Evolutionary conservation across 1,140 invertebrate species (phyloP), one percentile per base, ranked within the genome.

Genomic region (Trichonephila clavipes): DNA sequence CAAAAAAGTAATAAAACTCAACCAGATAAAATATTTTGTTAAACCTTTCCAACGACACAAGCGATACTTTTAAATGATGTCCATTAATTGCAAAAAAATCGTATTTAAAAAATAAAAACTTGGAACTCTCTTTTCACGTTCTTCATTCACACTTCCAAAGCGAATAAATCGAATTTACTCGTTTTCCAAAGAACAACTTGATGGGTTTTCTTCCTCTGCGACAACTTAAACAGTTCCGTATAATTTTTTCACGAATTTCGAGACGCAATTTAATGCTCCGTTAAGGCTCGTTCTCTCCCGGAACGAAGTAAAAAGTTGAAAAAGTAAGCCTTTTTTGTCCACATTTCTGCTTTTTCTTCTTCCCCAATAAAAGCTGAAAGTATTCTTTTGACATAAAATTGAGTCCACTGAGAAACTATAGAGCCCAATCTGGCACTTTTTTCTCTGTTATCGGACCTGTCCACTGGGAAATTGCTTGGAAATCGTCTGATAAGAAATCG

Each of bases 381-480:
- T 28, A 28, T 85, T 85, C 58, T 58, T 85, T 85, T 85, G 51
- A 59, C 83, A 21, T 85, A 85, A 51, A 85, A 85, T n/a, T 85
- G 51, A 85, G 83, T 85, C 44, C 24, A 5, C 6, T 18, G 16
- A 28, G 24, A 18, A 6, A 40, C 28, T 34, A 77, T 64, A 77
- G 72, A 59, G 51, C 59, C 24, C 83, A 51, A 28, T 12, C 58
- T 85, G 59, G 51, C 51, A 24, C 58, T 85, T 85, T 83, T 85
- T 61, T 24, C 14, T 16, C 51, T 28, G 83, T 59, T 59, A 28
- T 61, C 51, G 58, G 81, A 85, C 58, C 83, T 61, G 83, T 85
- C 83, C 51, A 24, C 40, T 61, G 83, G 83, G 83, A 85, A 85
- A 85, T 85, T 61, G 83, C 58, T 85, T 85, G 83, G 83, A 85